Evolutionary conservation across 2,888 invertebrate species (phyloP).

Genomic region (Cantharis rufa): DNA sequence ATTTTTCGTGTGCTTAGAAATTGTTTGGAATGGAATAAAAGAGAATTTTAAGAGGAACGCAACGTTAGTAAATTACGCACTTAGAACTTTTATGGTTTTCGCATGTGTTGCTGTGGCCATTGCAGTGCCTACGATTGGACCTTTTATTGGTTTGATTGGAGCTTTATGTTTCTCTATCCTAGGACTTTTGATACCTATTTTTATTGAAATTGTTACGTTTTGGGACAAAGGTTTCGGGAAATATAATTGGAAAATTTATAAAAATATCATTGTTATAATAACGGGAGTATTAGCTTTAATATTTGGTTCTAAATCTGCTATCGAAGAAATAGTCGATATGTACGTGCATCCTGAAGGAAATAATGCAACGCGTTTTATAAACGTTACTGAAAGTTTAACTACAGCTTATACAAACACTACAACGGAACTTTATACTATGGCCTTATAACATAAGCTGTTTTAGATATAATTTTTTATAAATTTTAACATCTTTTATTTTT

Average conservation of each 20-base stretch:
- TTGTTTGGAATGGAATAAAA: slow-evolving; percentile 84
- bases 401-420: neutral
- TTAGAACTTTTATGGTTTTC: slow-evolving; percentile 69
- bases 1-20: slow-evolving; percentile 94
- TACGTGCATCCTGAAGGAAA: slow-evolving; percentile 36
- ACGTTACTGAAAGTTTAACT: neutral
- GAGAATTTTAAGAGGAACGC: slow-evolving; percentile 69
- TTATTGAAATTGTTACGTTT: slow-evolving; percentile 83
- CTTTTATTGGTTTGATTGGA: slow-evolving; percentile 91
- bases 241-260: slow-evolving; percentile 74
- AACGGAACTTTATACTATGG: neutral
- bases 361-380: neutral
- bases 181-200: slow-evolving; percentile 84
- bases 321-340: slow-evolving; percentile 62
- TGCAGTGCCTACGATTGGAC: slow-evolving; percentile 84
- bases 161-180: slow-evolving; percentile 92
- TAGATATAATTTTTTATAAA: neutral
- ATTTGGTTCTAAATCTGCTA: slow-evolving; percentile 75
- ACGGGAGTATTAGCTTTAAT: slow-evolving; percentile 81
- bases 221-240: slow-evolving; percentile 83
- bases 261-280: slow-evolving; percentile 74
- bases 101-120: slow-evolving; percentile 78
- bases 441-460: neutral
- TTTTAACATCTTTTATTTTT: neutral
- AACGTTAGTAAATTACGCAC: slow-evolving; percentile 73